Evolutionary conservation across 2,888 invertebrate genomes (phyloP).

Genomic region (Escarpia spicata): DNA sequence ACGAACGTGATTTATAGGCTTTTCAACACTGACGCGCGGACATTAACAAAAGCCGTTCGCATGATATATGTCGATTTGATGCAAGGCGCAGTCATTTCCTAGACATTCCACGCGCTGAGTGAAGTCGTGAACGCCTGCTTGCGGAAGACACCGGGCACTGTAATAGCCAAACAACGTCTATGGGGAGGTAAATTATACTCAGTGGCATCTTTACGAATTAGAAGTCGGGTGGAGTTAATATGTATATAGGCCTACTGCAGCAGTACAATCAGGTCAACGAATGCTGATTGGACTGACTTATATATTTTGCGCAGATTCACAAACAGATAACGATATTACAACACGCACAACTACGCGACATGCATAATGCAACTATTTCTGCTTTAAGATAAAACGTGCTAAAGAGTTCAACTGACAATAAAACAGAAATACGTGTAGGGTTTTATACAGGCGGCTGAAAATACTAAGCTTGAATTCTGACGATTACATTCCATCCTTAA

Average conservation of each 20-base stretch:
- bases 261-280: background rate
- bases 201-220: background rate
- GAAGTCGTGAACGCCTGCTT: background rate
- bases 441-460: background rate
- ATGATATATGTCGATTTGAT: background rate
- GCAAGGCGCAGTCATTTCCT: slow-evolving; percentile 1
- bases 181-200: background rate
- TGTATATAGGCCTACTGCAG: background rate
- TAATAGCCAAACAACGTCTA: background rate
- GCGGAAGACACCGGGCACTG: background rate
- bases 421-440: background rate
- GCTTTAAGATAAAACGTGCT: too few relatives aligned
- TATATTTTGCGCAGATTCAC: background rate
- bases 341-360: background rate
- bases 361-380: too few relatives aligned
- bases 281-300: background rate
- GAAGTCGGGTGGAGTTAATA: background rate
- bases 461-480: background rate
- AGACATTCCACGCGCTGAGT: background rate
- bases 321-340: background rate
- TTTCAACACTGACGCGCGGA: background rate
- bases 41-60: slow-evolving; percentile 12
- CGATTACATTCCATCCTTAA: background rate
- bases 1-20: background rate
- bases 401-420: background rate